Evolutionary conservation across 2,797 vertebrate species (phyloP), one percentile per base, ranked within the genome.

Genomic region (Acanthurus tractus): DNA sequence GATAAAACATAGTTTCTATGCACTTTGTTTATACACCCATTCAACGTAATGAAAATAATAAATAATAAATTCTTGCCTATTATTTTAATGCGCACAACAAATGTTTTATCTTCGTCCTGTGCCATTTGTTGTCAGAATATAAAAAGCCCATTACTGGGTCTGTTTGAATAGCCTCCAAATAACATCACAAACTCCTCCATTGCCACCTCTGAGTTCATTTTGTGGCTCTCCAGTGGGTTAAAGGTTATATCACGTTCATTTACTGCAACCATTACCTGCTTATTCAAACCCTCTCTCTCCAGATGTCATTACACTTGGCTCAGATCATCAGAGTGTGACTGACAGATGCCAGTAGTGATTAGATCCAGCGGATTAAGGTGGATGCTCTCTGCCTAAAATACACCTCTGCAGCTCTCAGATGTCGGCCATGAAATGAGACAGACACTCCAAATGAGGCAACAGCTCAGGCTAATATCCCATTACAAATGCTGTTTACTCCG

Each of bases 261-360:
- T 86, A 88, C 79, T 44, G 79, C 38, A 15, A 46, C 63, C 63
- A 81, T 91, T 89, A 91, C 84, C 77, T 85, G 76, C 55, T 6
- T 69, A 76, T 84, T 80, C 64, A 62, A 74, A 75, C 58, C 75
- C 20, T 18, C 79, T 56, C 40, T 54, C 52, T 63, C 70, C 88
- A 89, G 78, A 68, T 83, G 77, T 76, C 3, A 45, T 66, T 83
- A 74, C 73, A 65, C 84, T 86, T 71, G 65, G 77, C 71, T 62
- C 62, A 25, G 78, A 84, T 29, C 25, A 29, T 29, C 25, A 29
- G 25, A 29, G 25, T 91, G 92, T 93, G 92, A 95, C 90, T 90
- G 94, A 92, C 93, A 94, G 88, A 90, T 91, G 93, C 89, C 93
- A 93, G 76, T 69, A 81, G 49, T 77, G 83, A 95, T 95, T 95